Base-by-base conservation (phyloP, 2,888 invertebrate species). In the Xanthorhoe spadicearia region DNA sequence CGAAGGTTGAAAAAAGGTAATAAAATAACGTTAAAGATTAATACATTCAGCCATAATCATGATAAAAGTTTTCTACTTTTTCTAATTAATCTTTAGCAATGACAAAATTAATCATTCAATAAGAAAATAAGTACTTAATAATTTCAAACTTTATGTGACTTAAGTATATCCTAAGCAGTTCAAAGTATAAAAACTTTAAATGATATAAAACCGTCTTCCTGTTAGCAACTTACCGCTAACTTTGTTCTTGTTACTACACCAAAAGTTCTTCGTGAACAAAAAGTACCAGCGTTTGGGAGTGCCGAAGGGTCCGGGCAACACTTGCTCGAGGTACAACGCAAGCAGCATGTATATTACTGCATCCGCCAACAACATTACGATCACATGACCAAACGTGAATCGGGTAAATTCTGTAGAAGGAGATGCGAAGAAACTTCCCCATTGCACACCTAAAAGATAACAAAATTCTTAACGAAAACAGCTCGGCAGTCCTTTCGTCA, bases 301-400 rank as follows among this genome's bases (percentile, higher is more conserved):
- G 3, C 98, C 98, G 83, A 94, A 97, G 13, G 96, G 96, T 9
- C 98, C 98, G 0, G 98, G 98, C 69, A 95, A 94, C 9, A 99
- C 95, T 73, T 96, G 96, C 85, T 98, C 98, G 32, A 98, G 88
- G 82, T 98, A 99, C 73, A 98, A 90, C 0, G 98, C 96, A 46
- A 98, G 84, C 2, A 96, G 64, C 83, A 97, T 94, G 80, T 98
- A 97, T 0, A 98, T 57, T 0, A 96, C 60, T 8, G 94, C 89
- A 80, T 97, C 96, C 0, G 96, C 69, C n/a, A 95, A 79, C 77
- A 98, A 85, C 94, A 97, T 95, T 0, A 97, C 77, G 52, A 98
- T 89, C 43, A 96, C 94, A 74, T 95, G 94, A 2, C 96, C 96
- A 74, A 97, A 90, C 0, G 95, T 89, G 65, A 97, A 92, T 2